Conservation (phyloP, 2,797 vertebrate genomes). For the Leptatherina wallacei region DNA sequence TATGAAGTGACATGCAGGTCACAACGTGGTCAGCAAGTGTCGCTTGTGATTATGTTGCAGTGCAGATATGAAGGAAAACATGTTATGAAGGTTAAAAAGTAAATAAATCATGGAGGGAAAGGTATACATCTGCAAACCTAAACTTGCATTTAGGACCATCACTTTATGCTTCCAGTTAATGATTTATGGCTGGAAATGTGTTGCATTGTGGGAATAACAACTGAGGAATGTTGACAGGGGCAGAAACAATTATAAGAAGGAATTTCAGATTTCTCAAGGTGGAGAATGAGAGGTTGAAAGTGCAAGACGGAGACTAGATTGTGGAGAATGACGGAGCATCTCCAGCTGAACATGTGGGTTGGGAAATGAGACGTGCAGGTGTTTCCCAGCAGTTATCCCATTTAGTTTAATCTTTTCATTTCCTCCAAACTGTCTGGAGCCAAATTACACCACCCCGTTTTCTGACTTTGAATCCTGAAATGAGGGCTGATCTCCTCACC, state of each 20-base stretch:
- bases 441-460: slow-evolving; percentile 16
- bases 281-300: slow-evolving; percentile 25
- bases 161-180: slow-evolving; percentile 62
- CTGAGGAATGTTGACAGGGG: slow-evolving; percentile 59
- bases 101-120: slow-evolving; percentile 47
- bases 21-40: slow-evolving; percentile 30
- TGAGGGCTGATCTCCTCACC: slow-evolving; percentile 5
- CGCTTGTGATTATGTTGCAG: slow-evolving; percentile 10
- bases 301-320: slow-evolving; percentile 29
- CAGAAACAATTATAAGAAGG: slow-evolving; percentile 49
- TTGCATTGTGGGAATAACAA: slow-evolving; percentile 56
- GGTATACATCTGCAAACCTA: slow-evolving; percentile 57
- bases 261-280: slow-evolving; percentile 43
- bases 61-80: slow-evolving; percentile 25
- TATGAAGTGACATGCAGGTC: slow-evolving; percentile 25
- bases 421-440: slow-evolving; percentile 24
- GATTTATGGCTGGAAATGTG: slow-evolving; percentile 64
- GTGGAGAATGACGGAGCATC: slow-evolving; percentile 28
- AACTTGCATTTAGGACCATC: slow-evolving; percentile 55
- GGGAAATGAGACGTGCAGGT: slow-evolving; percentile 31
- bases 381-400: slow-evolving; percentile 34
- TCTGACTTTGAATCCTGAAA: background rate
- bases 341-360: slow-evolving; percentile 35
- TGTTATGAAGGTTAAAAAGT: slow-evolving; percentile 29
- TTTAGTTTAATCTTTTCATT: slow-evolving; percentile 42